Percentiles rank a stretch among this genome's conserved stretches.
phyloP scores from a whole-genome alignment of 2,113 vertebrate species.

The Bubo bubo region DNA sequence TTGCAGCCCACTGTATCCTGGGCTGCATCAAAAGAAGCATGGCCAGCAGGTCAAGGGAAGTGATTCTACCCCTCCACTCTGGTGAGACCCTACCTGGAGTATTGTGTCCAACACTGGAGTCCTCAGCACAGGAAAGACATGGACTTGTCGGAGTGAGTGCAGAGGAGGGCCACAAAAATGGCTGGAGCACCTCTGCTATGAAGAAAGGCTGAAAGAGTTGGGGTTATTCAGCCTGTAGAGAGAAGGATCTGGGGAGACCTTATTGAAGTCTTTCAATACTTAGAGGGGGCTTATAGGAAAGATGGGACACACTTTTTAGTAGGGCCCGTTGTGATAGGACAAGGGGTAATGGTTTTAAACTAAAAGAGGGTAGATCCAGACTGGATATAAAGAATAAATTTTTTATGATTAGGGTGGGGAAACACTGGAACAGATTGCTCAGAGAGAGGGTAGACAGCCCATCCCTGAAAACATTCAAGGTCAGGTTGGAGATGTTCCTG shows the following conservation, averaged over 20 bases:
- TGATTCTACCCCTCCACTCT: background rate
- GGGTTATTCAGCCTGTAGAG: too few relatives aligned
- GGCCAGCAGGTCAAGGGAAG: background rate
- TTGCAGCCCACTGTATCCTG: background rate
- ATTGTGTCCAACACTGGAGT: accelerated
- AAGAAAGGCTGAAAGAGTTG: background rate
- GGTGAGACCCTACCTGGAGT: background rate
- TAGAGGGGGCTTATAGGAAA: background rate
- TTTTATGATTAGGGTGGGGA: background rate
- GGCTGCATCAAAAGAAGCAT: too few relatives aligned
- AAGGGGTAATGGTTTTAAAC: background rate
- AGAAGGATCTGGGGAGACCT: too few relatives aligned
- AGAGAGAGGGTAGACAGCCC: background rate
- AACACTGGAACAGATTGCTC: background rate
- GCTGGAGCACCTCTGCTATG: background rate
- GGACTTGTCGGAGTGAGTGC: background rate
- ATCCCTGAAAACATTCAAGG: background rate
- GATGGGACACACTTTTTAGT: background rate
- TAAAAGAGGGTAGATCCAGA: background rate
- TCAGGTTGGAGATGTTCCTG: background rate
- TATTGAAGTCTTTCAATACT: background rate
- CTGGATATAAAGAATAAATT: background rate
- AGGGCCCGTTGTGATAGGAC: background rate
- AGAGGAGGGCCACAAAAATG: background rate
- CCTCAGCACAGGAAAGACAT: background rate